Percentiles rank a stretch among this genome's conserved stretches.
Evolutionary conservation across 2,888 invertebrate species (phyloP).

Genomic region (Nymphalis urticae): DNA sequence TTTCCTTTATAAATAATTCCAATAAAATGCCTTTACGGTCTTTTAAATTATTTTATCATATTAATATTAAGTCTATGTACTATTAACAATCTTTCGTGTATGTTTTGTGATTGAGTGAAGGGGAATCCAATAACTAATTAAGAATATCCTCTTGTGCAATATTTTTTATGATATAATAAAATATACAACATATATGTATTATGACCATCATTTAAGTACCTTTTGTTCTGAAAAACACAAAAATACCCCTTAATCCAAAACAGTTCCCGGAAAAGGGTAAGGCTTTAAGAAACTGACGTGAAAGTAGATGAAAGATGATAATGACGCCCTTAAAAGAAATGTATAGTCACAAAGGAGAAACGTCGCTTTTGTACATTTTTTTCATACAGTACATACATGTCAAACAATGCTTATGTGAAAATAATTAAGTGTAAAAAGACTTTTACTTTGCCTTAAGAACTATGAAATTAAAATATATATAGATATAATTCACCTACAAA

Average conservation of each 20-base stretch:
- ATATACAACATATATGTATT: no score
- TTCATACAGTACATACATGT: neutral
- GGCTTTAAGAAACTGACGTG: slow-evolving; percentile 8
- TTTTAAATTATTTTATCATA: neutral
- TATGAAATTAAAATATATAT: no score
- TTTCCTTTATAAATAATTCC: neutral
- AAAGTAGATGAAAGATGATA: slow-evolving; percentile 4
- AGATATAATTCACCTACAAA: no score
- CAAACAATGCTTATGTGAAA: neutral
- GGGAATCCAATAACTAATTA: no score
- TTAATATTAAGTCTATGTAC: no score
- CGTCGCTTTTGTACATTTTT: slow-evolving; percentile 4
- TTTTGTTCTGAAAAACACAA: neutral
- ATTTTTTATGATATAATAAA: no score
- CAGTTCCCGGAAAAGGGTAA: slow-evolving; percentile 4
- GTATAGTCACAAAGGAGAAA: neutral
- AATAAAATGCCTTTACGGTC: neutral
- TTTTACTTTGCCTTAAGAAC: no score
- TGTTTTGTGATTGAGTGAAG: no score
- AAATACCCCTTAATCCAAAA: neutral
- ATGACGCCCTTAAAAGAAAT: slow-evolving; percentile 5
- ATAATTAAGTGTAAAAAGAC: no score
- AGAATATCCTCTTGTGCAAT: no score
- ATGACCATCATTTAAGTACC: neutral
- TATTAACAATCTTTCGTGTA: no score